phyloP scores from a whole-genome alignment of 2,888 invertebrate species.

The Cephus rjabovi region DNA sequence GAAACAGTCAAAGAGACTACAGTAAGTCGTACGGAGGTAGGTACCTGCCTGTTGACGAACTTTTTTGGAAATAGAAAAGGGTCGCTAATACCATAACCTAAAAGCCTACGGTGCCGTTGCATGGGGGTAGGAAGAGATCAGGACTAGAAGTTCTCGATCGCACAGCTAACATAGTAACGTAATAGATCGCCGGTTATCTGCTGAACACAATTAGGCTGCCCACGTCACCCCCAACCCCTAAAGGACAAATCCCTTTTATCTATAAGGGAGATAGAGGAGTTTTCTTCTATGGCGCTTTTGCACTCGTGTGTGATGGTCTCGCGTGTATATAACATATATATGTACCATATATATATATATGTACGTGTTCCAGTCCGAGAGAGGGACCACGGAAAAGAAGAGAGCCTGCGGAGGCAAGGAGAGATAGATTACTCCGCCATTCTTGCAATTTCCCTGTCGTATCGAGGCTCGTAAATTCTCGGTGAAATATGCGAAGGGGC shows the following conservation, averaged over 20 bases:
- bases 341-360: neutral
- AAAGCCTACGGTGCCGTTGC: neutral
- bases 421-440: constrained; percentile 91
- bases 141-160: neutral
- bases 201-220: constrained; percentile 62
- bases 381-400: constrained; percentile 51
- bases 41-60: neutral
- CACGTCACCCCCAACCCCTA: constrained; percentile 39
- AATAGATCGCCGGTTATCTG: constrained; percentile 55
- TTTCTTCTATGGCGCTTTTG: constrained; percentile 41
- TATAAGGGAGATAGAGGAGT: constrained; percentile 48
- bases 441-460: constrained; percentile 95
- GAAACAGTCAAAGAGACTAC: neutral
- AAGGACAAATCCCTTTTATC: constrained; percentile 63
- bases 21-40: neutral
- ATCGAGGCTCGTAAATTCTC: constrained; percentile 89
- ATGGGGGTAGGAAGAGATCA: neutral
- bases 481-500: constrained; percentile 81
- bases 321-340: constrained; percentile 23
- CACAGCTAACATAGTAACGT: constrained; percentile 9
- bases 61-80: neutral
- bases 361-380: constrained; percentile 39
- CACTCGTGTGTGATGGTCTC: constrained; percentile 16
- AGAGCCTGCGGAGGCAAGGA: constrained; percentile 64
- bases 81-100: neutral